phyloP scores from a whole-genome alignment of 2,888 invertebrate species.

The Cataglyphis livida region DNA sequence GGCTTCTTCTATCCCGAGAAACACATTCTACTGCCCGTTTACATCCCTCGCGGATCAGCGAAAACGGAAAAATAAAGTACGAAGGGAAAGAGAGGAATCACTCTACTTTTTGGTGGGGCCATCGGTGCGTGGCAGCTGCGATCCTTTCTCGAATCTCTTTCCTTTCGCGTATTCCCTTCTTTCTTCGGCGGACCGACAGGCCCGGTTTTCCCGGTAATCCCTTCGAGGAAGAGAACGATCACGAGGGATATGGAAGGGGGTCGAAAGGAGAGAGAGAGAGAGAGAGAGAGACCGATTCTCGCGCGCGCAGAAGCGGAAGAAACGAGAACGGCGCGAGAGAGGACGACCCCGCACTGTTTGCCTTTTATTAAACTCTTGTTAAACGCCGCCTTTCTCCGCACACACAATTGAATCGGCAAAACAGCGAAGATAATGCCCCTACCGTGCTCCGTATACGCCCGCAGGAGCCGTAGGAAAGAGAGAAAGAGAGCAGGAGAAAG shows the following conservation, averaged over 20 bases:
- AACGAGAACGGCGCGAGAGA: constrained; percentile 55
- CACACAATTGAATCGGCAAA: constrained; percentile 85
- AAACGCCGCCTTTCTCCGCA: constrained; percentile 84
- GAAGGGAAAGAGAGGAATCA: constrained; percentile 68
- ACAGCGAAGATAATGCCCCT: constrained; percentile 84
- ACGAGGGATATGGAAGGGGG: not conserved
- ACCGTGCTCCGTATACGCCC: constrained; percentile 45
- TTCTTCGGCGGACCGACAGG: constrained; percentile 55
- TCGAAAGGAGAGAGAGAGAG: constrained; percentile 5
- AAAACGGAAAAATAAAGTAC: constrained; percentile 36
- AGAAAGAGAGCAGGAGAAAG: not conserved
- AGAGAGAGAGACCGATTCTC: constrained; percentile 16
- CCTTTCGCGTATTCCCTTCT: constrained; percentile 62
- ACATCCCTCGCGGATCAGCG: constrained; percentile 46
- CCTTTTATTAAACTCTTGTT: constrained; percentile 86
- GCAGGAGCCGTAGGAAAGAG: constrained; percentile 25
- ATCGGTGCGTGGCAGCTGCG: constrained; percentile 79
- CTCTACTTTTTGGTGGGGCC: constrained; percentile 66
- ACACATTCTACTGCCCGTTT: constrained; percentile 41
- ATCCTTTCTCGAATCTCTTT: constrained; percentile 68
- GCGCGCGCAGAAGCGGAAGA: constrained; percentile 52
- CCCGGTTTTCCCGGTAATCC: constrained; percentile 67
- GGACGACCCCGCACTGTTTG: constrained; percentile 80
- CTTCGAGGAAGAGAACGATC: constrained; percentile 53
- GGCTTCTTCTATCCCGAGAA: constrained; percentile 42